These are phyloP conservation scores for Tetramorium alpestre DNA, from an alignment of 1,140 invertebrate species.

Conservation along the genomic window DNA sequence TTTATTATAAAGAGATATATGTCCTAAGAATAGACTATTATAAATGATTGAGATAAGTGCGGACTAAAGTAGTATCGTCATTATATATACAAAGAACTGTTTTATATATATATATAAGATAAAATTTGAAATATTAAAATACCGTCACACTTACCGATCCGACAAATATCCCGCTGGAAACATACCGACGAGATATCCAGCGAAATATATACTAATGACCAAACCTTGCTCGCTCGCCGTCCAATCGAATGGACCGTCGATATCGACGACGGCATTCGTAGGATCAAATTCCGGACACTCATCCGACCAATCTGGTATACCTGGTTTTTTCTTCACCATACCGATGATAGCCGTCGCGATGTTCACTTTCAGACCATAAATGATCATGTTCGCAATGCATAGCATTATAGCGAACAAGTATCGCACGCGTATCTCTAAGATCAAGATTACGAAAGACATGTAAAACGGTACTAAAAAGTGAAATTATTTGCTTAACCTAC, in stretches of 20 bases:
- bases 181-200: slow-evolving; percentile 93
- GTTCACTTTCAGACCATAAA: slow-evolving; percentile 95
- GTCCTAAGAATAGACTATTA: neutral
- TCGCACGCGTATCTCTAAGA: slow-evolving; percentile 74
- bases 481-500: slow-evolving; percentile 1
- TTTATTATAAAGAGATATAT: neutral
- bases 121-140: neutral
- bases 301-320: neutral
- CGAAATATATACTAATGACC: slow-evolving; percentile 93
- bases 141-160: slow-evolving; percentile 81
- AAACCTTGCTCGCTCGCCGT: slow-evolving; percentile 89
- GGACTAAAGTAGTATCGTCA: neutral
- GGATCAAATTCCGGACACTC: slow-evolving; percentile 77
- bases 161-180: slow-evolving; percentile 87
- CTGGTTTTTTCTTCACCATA: slow-evolving; percentile 91
- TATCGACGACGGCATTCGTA: slow-evolving; percentile 33
- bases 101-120: neutral
- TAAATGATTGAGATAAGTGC: neutral
- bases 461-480: neutral
- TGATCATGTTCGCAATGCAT: slow-evolving; percentile 87
- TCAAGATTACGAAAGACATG: slow-evolving; percentile 3
- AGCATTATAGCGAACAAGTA: slow-evolving; percentile 83
- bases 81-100: neutral
- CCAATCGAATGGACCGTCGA: slow-evolving; percentile 91
- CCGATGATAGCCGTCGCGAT: slow-evolving; percentile 94